Base-by-base conservation (phyloP, 2,113 vertebrate genomes). In the Anas platyrhynchos region DNA sequence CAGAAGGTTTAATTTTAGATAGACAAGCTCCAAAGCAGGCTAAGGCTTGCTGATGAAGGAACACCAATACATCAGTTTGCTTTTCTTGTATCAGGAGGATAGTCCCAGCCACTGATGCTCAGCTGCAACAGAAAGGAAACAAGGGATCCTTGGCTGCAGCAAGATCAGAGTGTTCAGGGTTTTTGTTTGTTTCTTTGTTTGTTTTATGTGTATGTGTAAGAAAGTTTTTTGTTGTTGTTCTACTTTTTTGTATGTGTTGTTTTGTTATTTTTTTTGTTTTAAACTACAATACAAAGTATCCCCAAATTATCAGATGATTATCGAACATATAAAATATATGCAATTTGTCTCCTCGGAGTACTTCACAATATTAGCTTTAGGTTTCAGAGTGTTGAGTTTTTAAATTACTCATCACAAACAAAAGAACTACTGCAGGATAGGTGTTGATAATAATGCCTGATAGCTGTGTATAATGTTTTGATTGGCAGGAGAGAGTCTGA, bases 391-490 rank as follows among this genome's bases (percentile, higher is more conserved):
- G 90, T 66, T 96, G 94, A 95, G 88, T 88, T 79, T 67, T 86
- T 93, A 95, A 86, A 96, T 96, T 94, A 95, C 93, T 96, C 95
- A 95, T 90, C 86, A 58, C 69, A 82, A 68, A 88, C 92, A 95
- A 95, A 94, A 96, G 94, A 86, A 78, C 62, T 73, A 78, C 93
- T 93, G 48, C 86, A 36, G 88, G 69, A 93, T 84, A 92, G 88
- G 90, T 94, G 94, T 93, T 96, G 94, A 96, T 96, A 92, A 90
- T 94, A 95, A 96, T 95, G 93, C 89, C 95, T 88, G 89, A 96
- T 89, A 97, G 94, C 93, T 92, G 74, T 76, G 69, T 8, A 27
- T 48, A 82, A 54, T 93, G 74, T 95, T 95, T 96, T 65, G 0
- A 92, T 95, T 97, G 96, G 94, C 95, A 95, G 81, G 82, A 93